A percentile compares a stretch with the other conserved stretches of the same genome.
phyloP scores from a whole-genome alignment of 1,140 invertebrate species.

The Arion vulgaris region DNA sequence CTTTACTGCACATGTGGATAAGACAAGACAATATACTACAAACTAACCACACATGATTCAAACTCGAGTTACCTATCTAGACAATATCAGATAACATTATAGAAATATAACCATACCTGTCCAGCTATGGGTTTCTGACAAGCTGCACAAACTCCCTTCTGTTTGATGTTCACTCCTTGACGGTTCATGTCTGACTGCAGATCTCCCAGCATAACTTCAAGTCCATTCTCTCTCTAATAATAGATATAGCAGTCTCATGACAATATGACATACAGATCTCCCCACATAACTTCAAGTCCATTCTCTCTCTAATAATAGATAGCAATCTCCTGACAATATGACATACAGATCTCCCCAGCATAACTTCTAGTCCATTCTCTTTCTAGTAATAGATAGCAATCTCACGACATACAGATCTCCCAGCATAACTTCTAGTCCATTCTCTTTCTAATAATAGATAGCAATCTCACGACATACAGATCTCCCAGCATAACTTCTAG shows the following conservation, averaged over 20 bases:
- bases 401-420: conserved; percentile 92
- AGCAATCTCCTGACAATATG: not conserved
- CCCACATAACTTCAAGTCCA: conserved; percentile 92
- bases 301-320: conserved; percentile 60
- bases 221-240: conserved; percentile 72
- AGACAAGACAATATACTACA: too few relatives aligned
- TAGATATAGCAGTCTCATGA: conserved; percentile 18
- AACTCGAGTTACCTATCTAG: too few relatives aligned
- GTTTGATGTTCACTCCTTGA: conserved; percentile 96
- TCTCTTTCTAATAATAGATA: conserved; percentile 58
- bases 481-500: conserved; percentile 95
- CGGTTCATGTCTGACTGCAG: conserved; percentile 82
- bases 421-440: conserved; percentile 90
- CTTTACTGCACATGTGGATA: too few relatives aligned
- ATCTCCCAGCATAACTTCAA: conserved; percentile 94
- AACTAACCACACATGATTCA: too few relatives aligned
- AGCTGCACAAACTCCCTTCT: conserved; percentile 97
- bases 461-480: conserved; percentile 77
- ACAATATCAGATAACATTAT: too few relatives aligned
- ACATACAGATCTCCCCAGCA: conserved; percentile 88
- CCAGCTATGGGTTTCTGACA: conserved; percentile 99
- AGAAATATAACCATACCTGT: conserved; percentile 78
- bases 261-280: conserved; percentile 80
- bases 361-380: conserved; percentile 84
- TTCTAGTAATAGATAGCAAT: conserved; percentile 30